Evolutionary conservation across 2,888 invertebrate genomes (phyloP).

Genomic region (Amblyjoppa proteus): DNA sequence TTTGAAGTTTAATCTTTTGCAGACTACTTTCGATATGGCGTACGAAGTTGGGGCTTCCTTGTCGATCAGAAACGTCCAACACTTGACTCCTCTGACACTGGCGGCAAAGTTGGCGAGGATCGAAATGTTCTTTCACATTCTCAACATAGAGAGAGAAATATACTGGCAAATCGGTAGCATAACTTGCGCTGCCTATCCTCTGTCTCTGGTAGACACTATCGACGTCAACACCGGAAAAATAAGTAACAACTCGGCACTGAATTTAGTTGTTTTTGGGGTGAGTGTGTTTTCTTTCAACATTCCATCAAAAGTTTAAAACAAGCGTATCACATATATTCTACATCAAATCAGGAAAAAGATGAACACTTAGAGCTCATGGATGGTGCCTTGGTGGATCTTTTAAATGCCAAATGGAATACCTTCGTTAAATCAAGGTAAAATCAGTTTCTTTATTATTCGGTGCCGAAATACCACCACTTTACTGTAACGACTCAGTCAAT

Average conservation of each 20-base stretch:
- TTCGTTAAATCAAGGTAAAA: constrained; percentile 93
- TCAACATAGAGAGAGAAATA: constrained; percentile 97
- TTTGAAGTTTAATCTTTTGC: constrained; percentile 59
- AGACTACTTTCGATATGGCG: constrained; percentile 97
- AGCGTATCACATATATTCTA: background rate
- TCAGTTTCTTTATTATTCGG: background rate
- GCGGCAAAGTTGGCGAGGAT: constrained; percentile 97
- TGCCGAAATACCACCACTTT: background rate
- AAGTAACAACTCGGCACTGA: constrained; percentile 97
- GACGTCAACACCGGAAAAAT: constrained; percentile 96
- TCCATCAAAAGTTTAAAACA: background rate
- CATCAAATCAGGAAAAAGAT: constrained; percentile 92
- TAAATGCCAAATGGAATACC: constrained; percentile 99
- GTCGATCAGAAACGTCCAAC: constrained; percentile 93
- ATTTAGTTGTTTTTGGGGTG: constrained; percentile 98
- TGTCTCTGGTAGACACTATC: constrained; percentile 98
- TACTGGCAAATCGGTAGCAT: constrained; percentile 99
- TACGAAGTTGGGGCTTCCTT: constrained; percentile 97
- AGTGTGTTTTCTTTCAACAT: constrained; percentile 79
- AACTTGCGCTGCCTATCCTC: constrained; percentile 98
- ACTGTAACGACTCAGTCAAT: too few relatives aligned
- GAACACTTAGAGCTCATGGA: constrained; percentile 98
- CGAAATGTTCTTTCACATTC: constrained; percentile 98
- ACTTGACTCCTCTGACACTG: constrained; percentile 96
- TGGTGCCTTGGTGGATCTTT: constrained; percentile 96